Percentiles rank a stretch among this genome's conserved stretches.
Evolutionary conservation across 2,888 invertebrate species (phyloP).

Genomic region (Hirtodrosophila histrioides): DNA sequence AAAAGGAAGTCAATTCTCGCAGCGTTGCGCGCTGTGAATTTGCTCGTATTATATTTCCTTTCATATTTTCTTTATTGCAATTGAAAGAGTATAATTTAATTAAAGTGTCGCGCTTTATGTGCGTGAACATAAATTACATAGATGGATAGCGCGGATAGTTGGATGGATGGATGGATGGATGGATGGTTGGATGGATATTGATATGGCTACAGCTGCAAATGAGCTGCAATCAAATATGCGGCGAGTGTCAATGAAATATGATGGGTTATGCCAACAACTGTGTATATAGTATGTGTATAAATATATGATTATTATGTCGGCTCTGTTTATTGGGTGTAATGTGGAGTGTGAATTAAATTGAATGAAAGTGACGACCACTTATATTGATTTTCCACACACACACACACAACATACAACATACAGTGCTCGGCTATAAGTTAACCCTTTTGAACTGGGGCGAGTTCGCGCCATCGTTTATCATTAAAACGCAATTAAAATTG

Average conservation of each 20-base stretch:
- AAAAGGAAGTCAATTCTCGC: neutral
- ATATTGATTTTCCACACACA: conserved; percentile 50
- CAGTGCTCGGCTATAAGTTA: conserved; percentile 32
- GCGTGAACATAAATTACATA: conserved; percentile 41
- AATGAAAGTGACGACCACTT: conserved; percentile 60
- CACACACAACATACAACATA: neutral
- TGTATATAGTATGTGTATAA: conserved; percentile 4
- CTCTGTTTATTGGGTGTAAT: neutral
- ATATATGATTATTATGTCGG: conserved; percentile 41
- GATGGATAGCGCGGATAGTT: conserved; percentile 21
- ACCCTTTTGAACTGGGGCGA: conserved; percentile 47
- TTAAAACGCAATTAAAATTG: conserved; percentile 75
- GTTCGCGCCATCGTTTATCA: conserved; percentile 66
- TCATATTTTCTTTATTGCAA: conserved; percentile 21
- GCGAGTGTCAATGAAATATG: conserved; percentile 46
- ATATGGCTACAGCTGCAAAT: conserved; percentile 36
- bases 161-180: conserved; percentile 18
- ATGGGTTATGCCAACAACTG: conserved; percentile 15
- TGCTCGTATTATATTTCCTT: too few relatives aligned
- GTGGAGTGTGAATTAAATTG: conserved; percentile 33
- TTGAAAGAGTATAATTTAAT: conserved; percentile 58
- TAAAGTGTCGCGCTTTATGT: conserved; percentile 40
- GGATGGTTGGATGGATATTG: conserved; percentile 2
- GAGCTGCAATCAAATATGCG: conserved; percentile 50
- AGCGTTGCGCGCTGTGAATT: neutral